Base-by-base conservation (phyloP, 2,888 invertebrate species). In the Chrysolina haemoptera region DNA sequence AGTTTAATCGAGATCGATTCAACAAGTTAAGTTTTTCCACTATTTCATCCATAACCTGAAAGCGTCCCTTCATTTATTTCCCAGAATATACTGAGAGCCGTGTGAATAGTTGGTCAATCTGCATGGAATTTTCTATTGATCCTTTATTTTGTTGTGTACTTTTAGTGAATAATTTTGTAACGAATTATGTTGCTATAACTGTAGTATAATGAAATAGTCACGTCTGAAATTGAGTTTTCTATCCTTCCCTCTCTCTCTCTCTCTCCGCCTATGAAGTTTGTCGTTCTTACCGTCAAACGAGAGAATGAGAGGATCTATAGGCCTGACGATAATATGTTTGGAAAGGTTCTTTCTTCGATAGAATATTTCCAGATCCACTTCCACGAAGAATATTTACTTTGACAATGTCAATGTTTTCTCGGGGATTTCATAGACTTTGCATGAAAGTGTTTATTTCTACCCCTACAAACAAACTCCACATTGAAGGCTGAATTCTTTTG, bases 351-450 rank as follows among this genome's bases (percentile, higher is more conserved):
- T 59, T 59, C 59, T 65, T 65, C 63, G 16, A 35, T 41, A 46
- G 69, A 69, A 69, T 69, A 48, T 69, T 63, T 69, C 48, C 48
- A 20, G 40, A 46, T 73, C 50, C 48, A 27, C 59, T 59, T 27
- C 16, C 59, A 2, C 66, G 59, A 73, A 66, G 66, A 66, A 48
- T 73, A 70, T 73, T 73, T 69, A 73, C 73, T 73, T 73, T 73
- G 73, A 62, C 69, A 73, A 66, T 50, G 69, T 73, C 69, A 73
- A 73, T 73, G 68, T 73, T 73, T 66, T 62, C 66, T 62, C 50
- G 62, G 63, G 62, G 73, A 73, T 73, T 73, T 65, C 27, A 48
- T 22, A 62, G 70, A 59, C 62, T 73, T 70, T 73, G 69, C 73
- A 73, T 73, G 68, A 46, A 59, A 72, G 64, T 71, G 71, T 72